A percentile compares a stretch with the other conserved stretches of the same genome.
Evolutionary conservation across 2,113 vertebrate genomes (phyloP).

Genomic region (Philantomba maxwellii): DNA sequence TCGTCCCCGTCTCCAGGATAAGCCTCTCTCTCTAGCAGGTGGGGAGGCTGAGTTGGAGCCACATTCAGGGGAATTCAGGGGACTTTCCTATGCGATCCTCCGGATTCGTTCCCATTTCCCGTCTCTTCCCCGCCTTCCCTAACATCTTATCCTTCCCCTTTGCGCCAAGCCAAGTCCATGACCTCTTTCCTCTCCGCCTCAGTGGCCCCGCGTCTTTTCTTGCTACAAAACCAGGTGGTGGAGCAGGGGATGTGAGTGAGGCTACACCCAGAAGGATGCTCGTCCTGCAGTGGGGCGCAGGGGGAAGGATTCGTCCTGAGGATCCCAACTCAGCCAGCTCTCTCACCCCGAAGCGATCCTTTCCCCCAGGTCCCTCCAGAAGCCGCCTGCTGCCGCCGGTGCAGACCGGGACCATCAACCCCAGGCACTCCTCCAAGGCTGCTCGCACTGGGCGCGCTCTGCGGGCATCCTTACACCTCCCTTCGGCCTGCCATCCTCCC

Average conservation of each 20-base stretch:
- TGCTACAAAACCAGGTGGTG: background rate
- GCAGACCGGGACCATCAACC: background rate
- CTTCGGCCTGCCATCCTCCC: background rate
- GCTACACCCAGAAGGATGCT: background rate
- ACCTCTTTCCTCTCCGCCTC: background rate
- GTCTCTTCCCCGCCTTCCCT: background rate
- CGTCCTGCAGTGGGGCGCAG: background rate
- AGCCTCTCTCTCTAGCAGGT: background rate
- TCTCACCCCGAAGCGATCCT: background rate
- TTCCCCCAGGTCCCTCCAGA: background rate
- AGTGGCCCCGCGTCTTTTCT: background rate
- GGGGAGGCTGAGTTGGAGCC: background rate
- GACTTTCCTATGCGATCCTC: background rate
- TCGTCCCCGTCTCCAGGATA: background rate
- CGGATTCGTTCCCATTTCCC: background rate
- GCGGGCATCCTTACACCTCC: accelerated
- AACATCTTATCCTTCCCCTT: too few relatives aligned
- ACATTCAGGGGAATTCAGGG: background rate
- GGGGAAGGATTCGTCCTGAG: background rate
- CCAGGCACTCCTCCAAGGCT: background rate
- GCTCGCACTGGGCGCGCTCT: background rate
- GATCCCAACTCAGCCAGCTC: background rate
- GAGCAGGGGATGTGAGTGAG: background rate
- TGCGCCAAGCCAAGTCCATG: background rate
- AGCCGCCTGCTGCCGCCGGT: background rate